Evolutionary conservation across 2,888 invertebrate genomes (phyloP).

Genomic region (Dicranocentrus wangi): DNA sequence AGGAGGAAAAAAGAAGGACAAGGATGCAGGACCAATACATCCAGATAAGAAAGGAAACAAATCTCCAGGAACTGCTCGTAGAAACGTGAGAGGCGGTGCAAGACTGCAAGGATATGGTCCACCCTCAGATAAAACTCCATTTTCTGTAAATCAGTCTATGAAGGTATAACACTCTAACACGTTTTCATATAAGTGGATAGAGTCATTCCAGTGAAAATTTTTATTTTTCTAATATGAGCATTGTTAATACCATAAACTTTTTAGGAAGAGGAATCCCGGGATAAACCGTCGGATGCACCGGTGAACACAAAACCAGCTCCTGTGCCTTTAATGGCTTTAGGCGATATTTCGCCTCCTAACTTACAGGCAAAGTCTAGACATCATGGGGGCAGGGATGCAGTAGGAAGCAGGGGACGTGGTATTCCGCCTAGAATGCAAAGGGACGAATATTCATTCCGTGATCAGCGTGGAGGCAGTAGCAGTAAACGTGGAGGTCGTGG

Average conservation of each 20-base stretch:
- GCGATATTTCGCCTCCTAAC: slow-evolving; percentile 69
- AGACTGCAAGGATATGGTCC: slow-evolving; percentile 86
- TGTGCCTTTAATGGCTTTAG: slow-evolving; percentile 69
- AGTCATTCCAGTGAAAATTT: no score
- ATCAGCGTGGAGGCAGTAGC: slow-evolving; percentile 41
- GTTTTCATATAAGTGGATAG: no score
- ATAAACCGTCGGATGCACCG: slow-evolving; percentile 37
- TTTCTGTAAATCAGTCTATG: slow-evolving; percentile 74
- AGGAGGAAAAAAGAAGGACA: slow-evolving; percentile 43
- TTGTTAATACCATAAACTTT: no score
- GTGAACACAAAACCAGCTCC: slow-evolving; percentile 62
- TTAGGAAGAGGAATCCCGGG: slow-evolving; percentile 57
- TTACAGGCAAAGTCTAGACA: slow-evolving; percentile 56
- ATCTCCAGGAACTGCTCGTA: slow-evolving; percentile 72
- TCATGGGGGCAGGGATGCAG: slow-evolving; percentile 29
- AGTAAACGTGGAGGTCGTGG: slow-evolving; percentile 48
- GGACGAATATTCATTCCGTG: slow-evolving; percentile 46
- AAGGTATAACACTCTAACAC: no score
- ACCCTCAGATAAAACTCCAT: slow-evolving; percentile 86
- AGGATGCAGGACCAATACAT: slow-evolving; percentile 17
- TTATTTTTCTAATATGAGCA: no score
- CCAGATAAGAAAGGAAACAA: slow-evolving; percentile 51
- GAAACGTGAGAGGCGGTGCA: slow-evolving; percentile 75
- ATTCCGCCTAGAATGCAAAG: slow-evolving; percentile 56
- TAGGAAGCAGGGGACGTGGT: slow-evolving; percentile 41